These are phyloP conservation scores for Drosophila paramelanica DNA, from an alignment of 2,888 invertebrate species.

Conservation along the genomic window DNA sequence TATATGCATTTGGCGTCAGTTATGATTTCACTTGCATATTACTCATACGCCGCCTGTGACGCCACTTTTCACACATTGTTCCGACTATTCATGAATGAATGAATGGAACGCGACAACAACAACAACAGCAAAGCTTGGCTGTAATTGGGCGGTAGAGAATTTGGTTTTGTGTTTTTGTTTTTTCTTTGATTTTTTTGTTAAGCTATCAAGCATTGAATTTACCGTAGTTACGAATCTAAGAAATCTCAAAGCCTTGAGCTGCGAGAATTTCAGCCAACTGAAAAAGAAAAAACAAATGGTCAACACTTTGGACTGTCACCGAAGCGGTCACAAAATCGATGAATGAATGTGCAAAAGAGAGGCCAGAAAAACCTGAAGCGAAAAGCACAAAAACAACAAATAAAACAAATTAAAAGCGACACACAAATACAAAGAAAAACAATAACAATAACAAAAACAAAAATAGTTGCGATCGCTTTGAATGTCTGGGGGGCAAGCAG, in stretches of 20 bases:
- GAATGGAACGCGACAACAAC: constrained; percentile 15
- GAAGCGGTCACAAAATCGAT: constrained; percentile 50
- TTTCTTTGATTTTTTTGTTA: background rate
- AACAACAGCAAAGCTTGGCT: constrained; percentile 18
- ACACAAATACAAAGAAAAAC: constrained; percentile 34
- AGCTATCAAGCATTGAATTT: constrained; percentile 8
- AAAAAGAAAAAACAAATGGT: constrained; percentile 32
- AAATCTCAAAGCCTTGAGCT: constrained; percentile 38
- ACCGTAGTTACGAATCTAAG: constrained; percentile 19
- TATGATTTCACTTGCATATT: constrained; percentile 40
- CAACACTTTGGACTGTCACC: constrained; percentile 47
- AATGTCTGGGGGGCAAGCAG: constrained; percentile 39
- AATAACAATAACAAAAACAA: constrained; percentile 21
- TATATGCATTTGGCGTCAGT: background rate
- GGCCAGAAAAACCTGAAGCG: constrained; percentile 30
- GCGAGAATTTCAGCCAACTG: constrained; percentile 30
- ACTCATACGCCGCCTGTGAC: constrained; percentile 59
- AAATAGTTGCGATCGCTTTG: constrained; percentile 52
- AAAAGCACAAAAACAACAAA: constrained; percentile 4
- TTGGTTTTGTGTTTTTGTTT: background rate
- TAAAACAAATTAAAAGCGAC: constrained; percentile 1
- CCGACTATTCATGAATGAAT: constrained; percentile 39
- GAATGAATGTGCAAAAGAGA: constrained; percentile 61
- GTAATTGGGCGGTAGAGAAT: constrained; percentile 23
- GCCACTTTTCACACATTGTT: constrained; percentile 39